A percentile compares a stretch with the other conserved stretches of the same genome.
phyloP scores from a whole-genome alignment of 2,797 vertebrate genomes.

The Tapirus indicus region DNA sequence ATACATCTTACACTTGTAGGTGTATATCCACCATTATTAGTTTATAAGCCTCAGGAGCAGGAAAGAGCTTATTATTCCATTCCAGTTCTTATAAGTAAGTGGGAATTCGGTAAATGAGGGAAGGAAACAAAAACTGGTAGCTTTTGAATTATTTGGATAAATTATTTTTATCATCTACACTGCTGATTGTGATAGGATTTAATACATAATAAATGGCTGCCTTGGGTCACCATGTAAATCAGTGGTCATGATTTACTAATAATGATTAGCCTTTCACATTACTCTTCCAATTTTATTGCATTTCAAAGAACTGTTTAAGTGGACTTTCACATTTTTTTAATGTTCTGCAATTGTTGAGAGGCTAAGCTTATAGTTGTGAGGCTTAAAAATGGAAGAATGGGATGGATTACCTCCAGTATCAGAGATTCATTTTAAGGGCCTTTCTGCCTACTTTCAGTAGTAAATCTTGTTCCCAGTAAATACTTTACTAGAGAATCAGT shows the following conservation, averaged over 20 bases:
- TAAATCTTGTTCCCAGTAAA: not conserved
- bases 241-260: not conserved
- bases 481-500: not conserved
- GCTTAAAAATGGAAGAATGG: not conserved
- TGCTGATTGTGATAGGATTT: not conserved
- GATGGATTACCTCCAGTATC: not conserved
- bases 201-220: not conserved
- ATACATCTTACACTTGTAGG: not conserved
- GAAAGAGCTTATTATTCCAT: not conserved
- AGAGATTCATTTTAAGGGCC: not conserved
- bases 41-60: not conserved
- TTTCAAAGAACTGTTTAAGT: not conserved
- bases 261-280: not conserved
- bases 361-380: not conserved
- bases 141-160: not conserved
- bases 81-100: not conserved
- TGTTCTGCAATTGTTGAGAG: not conserved
- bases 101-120: not conserved
- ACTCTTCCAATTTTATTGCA: not conserved
- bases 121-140: not conserved
- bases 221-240: not conserved
- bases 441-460: not conserved
- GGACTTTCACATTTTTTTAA: not conserved
- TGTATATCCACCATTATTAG: not conserved
- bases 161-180: not conserved